Percentiles rank a stretch among this genome's conserved stretches.
These are phyloP conservation scores for Grammomys surdaster DNA, from an alignment of 2,113 vertebrate species.

Conservation along the genomic window DNA sequence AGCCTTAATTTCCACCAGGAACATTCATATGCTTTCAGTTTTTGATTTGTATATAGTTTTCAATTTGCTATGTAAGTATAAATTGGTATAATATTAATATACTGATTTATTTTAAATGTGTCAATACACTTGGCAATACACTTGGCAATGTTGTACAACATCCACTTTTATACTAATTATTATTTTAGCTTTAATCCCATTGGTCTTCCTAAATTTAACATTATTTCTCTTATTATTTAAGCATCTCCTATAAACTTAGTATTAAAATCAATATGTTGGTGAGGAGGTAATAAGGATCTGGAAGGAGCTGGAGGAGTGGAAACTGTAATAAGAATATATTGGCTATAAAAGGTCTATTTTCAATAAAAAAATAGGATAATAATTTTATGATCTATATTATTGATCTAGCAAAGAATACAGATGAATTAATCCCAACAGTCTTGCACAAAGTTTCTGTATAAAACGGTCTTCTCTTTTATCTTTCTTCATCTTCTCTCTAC, in stretches of 20 bases:
- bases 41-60: slow-evolving; percentile 7
- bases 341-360: not conserved
- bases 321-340: not conserved
- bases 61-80: not conserved
- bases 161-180: not conserved
- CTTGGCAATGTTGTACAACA: not conserved
- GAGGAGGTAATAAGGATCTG: not conserved
- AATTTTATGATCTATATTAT: not conserved
- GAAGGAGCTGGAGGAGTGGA: not conserved
- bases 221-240: not conserved
- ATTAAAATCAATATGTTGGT: not conserved
- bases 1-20: not conserved
- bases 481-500: slow-evolving; percentile 11
- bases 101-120: not conserved
- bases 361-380: not conserved
- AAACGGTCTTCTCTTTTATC: not conserved
- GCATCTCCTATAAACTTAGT: not conserved
- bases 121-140: not conserved
- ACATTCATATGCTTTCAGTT: not conserved
- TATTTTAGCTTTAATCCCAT: not conserved
- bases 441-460: not conserved
- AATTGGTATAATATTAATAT: not conserved
- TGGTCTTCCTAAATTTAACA: not conserved
- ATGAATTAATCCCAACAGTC: not conserved
- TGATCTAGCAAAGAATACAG: slow-evolving; percentile 21